Evolutionary conservation across 2,888 invertebrate species (phyloP), one percentile per base, ranked within the genome.

Genomic region (Escarpia spicata): DNA sequence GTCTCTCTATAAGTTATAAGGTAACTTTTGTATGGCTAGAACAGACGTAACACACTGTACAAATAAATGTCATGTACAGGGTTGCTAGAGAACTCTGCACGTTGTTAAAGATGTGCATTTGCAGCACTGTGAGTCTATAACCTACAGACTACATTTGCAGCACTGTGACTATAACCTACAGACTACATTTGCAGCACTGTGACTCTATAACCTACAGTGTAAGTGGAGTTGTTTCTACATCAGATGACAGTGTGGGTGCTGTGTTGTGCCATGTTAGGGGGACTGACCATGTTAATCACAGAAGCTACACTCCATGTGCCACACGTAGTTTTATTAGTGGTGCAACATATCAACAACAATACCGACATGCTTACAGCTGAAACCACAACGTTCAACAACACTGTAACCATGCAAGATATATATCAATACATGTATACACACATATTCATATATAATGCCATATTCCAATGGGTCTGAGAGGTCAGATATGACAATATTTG

Each of bases 261-360:
- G 19, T 75, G 75, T 26, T 15, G 60, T 60, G 60, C 60, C 26
- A n/a, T 75, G 75, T 75, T 75, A 75, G 75, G 75, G 75, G 26
- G 19, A 75, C 75, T 75, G 75, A 75, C 75, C 75, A 75, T 75
- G 75, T 75, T 75, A 75, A 75, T 75, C 75, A 75, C 75, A 75
- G 75, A 75, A 75, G 26, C 75, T 75, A 75, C 75, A 75, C 6
- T 75, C 75, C 75, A 75, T 75, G 75, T 75, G 75, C 75, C 75
- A 75, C 75, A 15, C 3, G 75, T 75, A 75, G 75, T 75, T 75
- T 75, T 75, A 75, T 75, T 75, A 75, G 75, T 75, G 75, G 75
- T 75, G 75, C 75, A 26, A 75, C 75, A 75, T 75, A 26, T 75
- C 19, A 75, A 75, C 75, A 75, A 75, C 75, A 75, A 75, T 75